A percentile compares a stretch with the other conserved stretches of the same genome.
These are phyloP conservation scores for Holocentrus rufus DNA, from an alignment of 2,797 vertebrate species.

Conservation along the genomic window DNA sequence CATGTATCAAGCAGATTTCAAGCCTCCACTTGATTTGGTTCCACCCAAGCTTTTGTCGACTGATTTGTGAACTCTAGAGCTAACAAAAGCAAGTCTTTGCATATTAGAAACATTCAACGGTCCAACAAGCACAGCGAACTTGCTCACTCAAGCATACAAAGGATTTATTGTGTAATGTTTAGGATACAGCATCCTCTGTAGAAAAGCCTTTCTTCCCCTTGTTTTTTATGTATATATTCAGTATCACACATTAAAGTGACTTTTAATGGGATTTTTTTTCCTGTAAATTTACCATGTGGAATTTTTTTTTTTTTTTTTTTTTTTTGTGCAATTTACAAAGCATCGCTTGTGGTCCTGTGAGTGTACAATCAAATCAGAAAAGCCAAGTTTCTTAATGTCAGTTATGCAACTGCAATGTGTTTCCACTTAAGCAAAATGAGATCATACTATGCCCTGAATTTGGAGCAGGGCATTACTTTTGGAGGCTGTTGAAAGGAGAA, in stretches of 20 bases:
- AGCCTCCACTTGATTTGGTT: conserved; percentile 40
- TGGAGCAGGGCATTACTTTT: neutral
- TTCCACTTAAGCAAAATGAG: conserved; percentile 27
- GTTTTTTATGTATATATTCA: neutral
- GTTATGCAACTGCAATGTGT: conserved; percentile 35
- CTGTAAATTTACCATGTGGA: no score
- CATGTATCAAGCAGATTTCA: conserved; percentile 4
- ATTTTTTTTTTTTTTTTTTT: no score
- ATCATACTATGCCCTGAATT: neutral
- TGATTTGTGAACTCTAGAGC: neutral
- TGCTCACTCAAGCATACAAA: neutral
- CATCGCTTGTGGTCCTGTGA: conserved; percentile 15
- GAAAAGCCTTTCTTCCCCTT: neutral
- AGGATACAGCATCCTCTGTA: neutral
- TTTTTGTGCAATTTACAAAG: neutral
- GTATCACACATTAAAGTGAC: neutral
- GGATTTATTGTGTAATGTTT: neutral
- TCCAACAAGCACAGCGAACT: neutral
- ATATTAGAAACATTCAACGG: neutral
- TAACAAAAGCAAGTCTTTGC: conserved; percentile 3
- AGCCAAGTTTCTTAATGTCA: conserved; percentile 12
- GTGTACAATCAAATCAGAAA: neutral
- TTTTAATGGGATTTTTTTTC: neutral
- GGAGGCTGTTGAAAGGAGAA: neutral
- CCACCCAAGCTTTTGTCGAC: conserved; percentile 26